Evolutionary conservation across 2,888 invertebrate genomes (phyloP), one percentile per base, ranked within the genome.

Genomic region (Tetragonisca angustula): DNA sequence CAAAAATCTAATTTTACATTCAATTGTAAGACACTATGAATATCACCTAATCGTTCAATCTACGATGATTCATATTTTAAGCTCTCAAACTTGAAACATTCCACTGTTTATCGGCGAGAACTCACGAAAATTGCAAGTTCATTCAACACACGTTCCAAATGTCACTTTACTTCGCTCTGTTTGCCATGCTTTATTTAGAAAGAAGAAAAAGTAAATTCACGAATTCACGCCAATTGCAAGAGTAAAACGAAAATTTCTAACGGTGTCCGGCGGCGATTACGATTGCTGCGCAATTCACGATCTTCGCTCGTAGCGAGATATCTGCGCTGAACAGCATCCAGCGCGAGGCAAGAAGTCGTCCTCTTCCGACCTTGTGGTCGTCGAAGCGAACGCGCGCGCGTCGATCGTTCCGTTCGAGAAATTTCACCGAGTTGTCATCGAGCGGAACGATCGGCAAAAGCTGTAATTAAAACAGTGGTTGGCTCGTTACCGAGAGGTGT

Each of bases 381-480:
- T 61, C 59, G 24, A 1, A 65, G 54, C 43, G 9, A 43, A 43
- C 65, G 4, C 13, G 13, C 13, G 13, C 21, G 4, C 6, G 27
- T 9, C 15, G 15, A 70, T 36, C 59, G 70, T 52, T 61, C 17
- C 19, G 68, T 50, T 0, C 43, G 43, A 43, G 43, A 43, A 43
- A 43, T 43, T 43, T 43, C 43, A 43, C 9, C 62, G 62, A 54
- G 13, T 6, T n/a, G 24, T 1, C 56, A 65, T 62, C 62, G 69
- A 61, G 27, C 62, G 59, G 71, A 54, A 76, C 65, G 79, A 76
- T 75, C 65, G 65, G 72, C 74, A 71, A 62, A 81, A 71, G 62
- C 72, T 76, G 65, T 85, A 88, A 88, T 88, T 88, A 88, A 43
- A 88, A 76, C 78, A 65, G 65, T 70, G 78, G 73, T 68, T 69